These are phyloP conservation scores for Callinectes sapidus DNA, from an alignment of 2,888 invertebrate genomes.

Conservation along the genomic window DNA sequence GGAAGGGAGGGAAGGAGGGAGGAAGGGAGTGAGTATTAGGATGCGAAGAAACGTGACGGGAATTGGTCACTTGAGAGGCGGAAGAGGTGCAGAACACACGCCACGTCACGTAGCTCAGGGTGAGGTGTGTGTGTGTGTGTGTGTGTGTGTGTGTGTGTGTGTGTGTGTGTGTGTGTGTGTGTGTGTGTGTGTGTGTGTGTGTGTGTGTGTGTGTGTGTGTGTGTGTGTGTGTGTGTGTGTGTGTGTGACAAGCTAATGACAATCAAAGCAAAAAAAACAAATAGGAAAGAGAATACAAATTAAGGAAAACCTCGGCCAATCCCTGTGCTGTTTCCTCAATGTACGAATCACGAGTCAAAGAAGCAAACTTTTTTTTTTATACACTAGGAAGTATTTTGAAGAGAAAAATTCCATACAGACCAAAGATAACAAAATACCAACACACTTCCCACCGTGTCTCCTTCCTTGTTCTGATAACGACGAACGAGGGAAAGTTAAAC, in stretches of 20 bases:
- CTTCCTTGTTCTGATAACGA: neutral
- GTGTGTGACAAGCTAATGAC: neutral
- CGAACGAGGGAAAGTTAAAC: neutral
- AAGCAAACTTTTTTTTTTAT: no score
- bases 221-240: slow-evolving; percentile 34
- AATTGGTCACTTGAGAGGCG: neutral
- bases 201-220: slow-evolving; percentile 27
- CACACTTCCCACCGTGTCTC: neutral
- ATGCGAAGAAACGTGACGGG: neutral
- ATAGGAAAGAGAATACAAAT: no score
- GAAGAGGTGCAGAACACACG: neutral
- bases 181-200: slow-evolving; percentile 34
- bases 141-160: slow-evolving; percentile 44
- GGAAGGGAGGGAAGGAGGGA: neutral
- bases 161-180: slow-evolving; percentile 31
- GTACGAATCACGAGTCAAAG: no score
- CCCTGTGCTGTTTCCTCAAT: no score
- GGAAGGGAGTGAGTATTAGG: neutral
- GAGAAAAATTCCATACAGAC: no score
- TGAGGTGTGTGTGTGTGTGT: slow-evolving; percentile 17
- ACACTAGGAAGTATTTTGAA: no score
- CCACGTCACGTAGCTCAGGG: neutral
- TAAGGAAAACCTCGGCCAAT: no score
- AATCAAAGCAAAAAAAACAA: no score
- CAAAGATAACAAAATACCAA: no score